Base-by-base conservation (phyloP, 1,140 invertebrate genomes). In the Bombus fervidus region DNA sequence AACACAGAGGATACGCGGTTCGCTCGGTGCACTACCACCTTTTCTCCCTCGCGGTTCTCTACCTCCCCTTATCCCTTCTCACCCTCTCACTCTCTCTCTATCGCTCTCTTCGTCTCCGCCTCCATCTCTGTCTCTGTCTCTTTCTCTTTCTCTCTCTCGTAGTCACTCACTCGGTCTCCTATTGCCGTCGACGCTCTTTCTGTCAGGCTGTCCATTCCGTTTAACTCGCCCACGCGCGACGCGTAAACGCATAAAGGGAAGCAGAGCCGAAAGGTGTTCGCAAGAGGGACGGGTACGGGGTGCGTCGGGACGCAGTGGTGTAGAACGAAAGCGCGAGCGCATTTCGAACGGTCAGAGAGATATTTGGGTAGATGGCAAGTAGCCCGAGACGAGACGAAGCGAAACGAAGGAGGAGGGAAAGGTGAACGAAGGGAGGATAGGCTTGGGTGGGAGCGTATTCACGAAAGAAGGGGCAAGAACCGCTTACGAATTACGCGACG, bases 401-500 rank as follows among this genome's bases (percentile, higher is more conserved):
- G 62, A 79, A 81, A 66, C 72, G 71, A 72, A 81, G 62, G 75
- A 37, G 79, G 69, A 75, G 72, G 74, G 68, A 64, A 72, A 82
- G 72, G 68, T 76, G 64, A 68, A 78, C 66, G 74, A 85, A 87
- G 59, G 82, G 68, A 73, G 53, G 81, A 64, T 59, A 62, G 53
- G 72, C 39, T 37, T 6, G 73, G 57, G 81, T 72, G 74, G 72
- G 75, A 76, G 80, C 81, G 41, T 57, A 37, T 53, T 22, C 37
- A 28, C 34, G 74, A 72, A 89, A 89, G 87, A 87, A 88, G 89
- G 90, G 89, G 89, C 89, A 92, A 92, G 90, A 91, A 93, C 89
- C 92, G 93, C 94, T 94, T 95, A 94, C 94, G 94, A 95, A 95
- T 94, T 95, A 95, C 93, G 93, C 93, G 93, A 94, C 90, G 91